Evolutionary conservation across 2,888 invertebrate genomes (phyloP), one percentile per base, ranked within the genome.

Genomic region (Prosopocoilus inquinatus): DNA sequence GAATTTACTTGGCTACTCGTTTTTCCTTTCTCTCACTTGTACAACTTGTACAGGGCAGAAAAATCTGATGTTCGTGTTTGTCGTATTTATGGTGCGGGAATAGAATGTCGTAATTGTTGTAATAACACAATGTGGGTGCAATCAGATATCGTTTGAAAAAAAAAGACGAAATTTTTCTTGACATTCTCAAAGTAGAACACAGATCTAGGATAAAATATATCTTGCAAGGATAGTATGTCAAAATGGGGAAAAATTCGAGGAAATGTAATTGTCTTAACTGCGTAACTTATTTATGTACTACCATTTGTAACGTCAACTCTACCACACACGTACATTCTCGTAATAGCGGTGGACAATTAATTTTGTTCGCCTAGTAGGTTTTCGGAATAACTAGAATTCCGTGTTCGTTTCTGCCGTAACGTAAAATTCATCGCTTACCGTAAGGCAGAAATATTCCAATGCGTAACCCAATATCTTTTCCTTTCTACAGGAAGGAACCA

Each of bases 81-180:
- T n/a, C n/a, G n/a, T n/a, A n/a, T n/a, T n/a, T 43, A 3, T 34
- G 13, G 33, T 43, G 33, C 41, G 16, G 20, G 2, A 16, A 50
- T 44, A 33, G 16, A 43, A 50, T n/a, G n/a, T n/a, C n/a, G n/a
- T n/a, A n/a, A n/a, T n/a, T n/a, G n/a, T n/a, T n/a, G n/a, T n/a
- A n/a, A n/a, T n/a, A n/a, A n/a, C n/a, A n/a, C n/a, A n/a, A n/a
- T 41, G 34, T 16, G 43, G 43, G 33, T 50, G 50, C 50, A 50
- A 50, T 50, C 33, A 50, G 50, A 50, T 50, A 50, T 41, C 13
- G 28, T n/a, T n/a, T n/a, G 9, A 11, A 33, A 49, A 9, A 49
- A 38, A 47, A 9, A 12, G 16, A 48, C 13, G 8, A 35, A 11
- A 43, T 44, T 50, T 43, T 33, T 50, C 34, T 33, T 50, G 12